phyloP scores from a whole-genome alignment of 2,797 vertebrate genomes.

The Lophius americanus region DNA sequence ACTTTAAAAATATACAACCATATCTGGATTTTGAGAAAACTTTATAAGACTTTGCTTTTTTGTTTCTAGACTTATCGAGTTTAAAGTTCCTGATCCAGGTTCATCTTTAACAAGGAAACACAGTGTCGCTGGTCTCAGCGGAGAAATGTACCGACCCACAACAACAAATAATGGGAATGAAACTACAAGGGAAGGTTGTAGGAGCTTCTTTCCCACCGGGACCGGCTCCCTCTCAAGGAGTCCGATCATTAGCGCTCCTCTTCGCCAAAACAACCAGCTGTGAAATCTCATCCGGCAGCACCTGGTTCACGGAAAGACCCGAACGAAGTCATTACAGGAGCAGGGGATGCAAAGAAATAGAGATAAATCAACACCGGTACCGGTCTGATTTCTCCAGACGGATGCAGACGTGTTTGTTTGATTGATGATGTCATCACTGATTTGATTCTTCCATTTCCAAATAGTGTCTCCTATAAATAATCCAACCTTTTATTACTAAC shows the following conservation, averaged over 20 bases:
- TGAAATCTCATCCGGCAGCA: constrained; percentile 59
- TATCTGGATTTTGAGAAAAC: no score
- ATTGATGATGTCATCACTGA: neutral
- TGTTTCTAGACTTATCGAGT: no score
- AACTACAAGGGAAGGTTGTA: constrained; percentile 4
- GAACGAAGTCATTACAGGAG: constrained; percentile 45
- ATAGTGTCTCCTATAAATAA: no score
- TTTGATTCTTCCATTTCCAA: no score
- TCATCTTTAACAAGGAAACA: neutral
- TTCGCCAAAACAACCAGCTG: constrained; percentile 63
- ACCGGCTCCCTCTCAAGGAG: constrained; percentile 38
- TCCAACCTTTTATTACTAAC: no score
- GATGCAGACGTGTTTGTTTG: neutral
- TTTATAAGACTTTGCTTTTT: no score
- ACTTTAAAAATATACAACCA: no score
- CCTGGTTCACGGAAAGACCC: constrained; percentile 42
- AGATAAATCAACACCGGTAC: constrained; percentile 18
- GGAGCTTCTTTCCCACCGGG: constrained; percentile 7
- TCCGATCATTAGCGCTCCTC: constrained; percentile 54
- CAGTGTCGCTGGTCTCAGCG: neutral
- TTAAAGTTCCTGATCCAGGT: neutral
- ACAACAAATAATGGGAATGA: neutral
- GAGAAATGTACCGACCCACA: neutral
- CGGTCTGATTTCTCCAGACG: neutral
- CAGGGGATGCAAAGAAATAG: constrained; percentile 19